phyloP scores from a whole-genome alignment of 2,888 invertebrate species.

The Limnephilus marmoratus region DNA sequence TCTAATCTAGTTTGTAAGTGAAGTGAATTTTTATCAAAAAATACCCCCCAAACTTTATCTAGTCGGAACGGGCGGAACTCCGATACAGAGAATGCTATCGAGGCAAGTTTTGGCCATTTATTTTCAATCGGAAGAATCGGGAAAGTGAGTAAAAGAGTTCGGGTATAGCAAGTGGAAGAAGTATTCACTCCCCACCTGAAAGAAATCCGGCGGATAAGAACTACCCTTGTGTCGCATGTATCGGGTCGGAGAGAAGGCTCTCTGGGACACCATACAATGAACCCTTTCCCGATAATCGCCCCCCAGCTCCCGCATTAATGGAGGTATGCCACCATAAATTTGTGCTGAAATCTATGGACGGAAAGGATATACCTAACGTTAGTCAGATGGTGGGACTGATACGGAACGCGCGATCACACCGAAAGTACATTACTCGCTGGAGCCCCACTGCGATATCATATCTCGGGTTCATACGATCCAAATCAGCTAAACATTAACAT shows the following conservation, averaged over 20 bases:
- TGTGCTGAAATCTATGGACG: background rate
- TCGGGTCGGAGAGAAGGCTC: background rate
- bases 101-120: background rate
- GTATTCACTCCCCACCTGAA: background rate
- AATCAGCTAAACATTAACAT: background rate
- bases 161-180: background rate
- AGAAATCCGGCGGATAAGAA: slow-evolving; percentile 3
- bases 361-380: slow-evolving; percentile 9
- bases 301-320: background rate
- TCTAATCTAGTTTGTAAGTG: background rate
- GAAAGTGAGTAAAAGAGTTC: background rate
- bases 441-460: background rate
- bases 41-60: background rate
- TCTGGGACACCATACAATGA: background rate
- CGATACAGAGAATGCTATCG: background rate
- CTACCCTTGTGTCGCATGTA: background rate
- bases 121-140: background rate
- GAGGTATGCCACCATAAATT: slow-evolving; percentile 6
- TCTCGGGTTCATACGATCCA: background rate
- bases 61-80: background rate
- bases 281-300: slow-evolving; percentile 5
- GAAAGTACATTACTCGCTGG: background rate
- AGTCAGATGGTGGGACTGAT: slow-evolving; percentile 6
- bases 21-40: background rate
- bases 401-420: background rate